Conservation (phyloP, 1,140 invertebrate species). For the Polypedilum vanderplanki region DNA sequence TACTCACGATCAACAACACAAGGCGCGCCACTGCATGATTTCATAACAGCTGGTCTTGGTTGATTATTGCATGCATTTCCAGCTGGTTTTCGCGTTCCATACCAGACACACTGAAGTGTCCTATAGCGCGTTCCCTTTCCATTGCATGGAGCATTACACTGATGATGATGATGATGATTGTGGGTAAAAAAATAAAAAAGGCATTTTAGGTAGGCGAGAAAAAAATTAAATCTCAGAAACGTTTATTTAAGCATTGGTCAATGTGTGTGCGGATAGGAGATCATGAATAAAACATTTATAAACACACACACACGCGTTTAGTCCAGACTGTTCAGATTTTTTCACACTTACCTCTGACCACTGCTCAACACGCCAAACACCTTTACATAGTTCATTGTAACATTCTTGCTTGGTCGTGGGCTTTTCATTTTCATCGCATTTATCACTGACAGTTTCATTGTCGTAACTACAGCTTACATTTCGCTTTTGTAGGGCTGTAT, state of each 20-base stretch:
- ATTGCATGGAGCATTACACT: slow-evolving; percentile 73
- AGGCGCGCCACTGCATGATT: slow-evolving; percentile 61
- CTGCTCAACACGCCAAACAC: slow-evolving; percentile 74
- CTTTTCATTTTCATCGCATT: slow-evolving; percentile 59
- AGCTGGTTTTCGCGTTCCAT: slow-evolving; percentile 68
- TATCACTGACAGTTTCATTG: slow-evolving; percentile 53
- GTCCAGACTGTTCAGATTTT: slow-evolving; percentile 30
- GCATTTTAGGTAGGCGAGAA: not conserved
- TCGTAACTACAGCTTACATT: slow-evolving; percentile 60
- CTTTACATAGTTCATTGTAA: slow-evolving; percentile 69
- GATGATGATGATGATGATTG: slow-evolving; percentile 26
- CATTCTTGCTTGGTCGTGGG: slow-evolving; percentile 69
- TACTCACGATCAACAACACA: slow-evolving; percentile 50
- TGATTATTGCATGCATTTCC: slow-evolving; percentile 71
- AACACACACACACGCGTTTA: not conserved
- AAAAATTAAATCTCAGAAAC: slow-evolving; percentile 7
- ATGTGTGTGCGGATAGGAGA: not conserved
- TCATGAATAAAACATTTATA: slow-evolving; percentile 3
- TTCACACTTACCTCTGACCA: slow-evolving; percentile 85
- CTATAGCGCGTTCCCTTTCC: slow-evolving; percentile 68
- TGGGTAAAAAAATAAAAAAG: slow-evolving; percentile 32
- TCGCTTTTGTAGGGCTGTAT: slow-evolving; percentile 71
- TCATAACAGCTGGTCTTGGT: slow-evolving; percentile 64
- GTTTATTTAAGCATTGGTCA: not conserved
- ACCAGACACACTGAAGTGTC: slow-evolving; percentile 83